These are phyloP conservation scores for Abscondita cerata DNA, from an alignment of 2,888 invertebrate species.

Conservation along the genomic window DNA sequence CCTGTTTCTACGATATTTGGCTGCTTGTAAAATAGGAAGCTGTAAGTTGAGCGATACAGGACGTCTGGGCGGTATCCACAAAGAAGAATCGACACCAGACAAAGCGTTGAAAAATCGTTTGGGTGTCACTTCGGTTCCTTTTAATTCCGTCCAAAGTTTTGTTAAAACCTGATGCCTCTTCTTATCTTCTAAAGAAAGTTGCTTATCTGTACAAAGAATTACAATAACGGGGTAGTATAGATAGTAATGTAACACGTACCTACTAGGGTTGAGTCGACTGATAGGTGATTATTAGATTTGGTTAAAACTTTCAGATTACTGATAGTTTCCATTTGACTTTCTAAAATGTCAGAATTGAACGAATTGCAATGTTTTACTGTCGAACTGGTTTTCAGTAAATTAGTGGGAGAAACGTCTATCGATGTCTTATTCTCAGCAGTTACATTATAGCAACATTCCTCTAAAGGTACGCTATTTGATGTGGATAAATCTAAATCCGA, in stretches of 20 bases:
- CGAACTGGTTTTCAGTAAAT: slow-evolving; percentile 47
- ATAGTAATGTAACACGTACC: slow-evolving; percentile 42
- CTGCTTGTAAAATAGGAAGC: slow-evolving; percentile 64
- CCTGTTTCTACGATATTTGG: slow-evolving; percentile 58
- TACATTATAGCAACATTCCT: slow-evolving; percentile 49
- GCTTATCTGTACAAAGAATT: slow-evolving; percentile 55
- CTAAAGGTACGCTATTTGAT: slow-evolving; percentile 61
- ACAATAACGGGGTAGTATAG: no score
- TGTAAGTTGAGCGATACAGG: slow-evolving; percentile 75
- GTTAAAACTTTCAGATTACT: slow-evolving; percentile 42
- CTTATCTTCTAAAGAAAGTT: slow-evolving; percentile 69
- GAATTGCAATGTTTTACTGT: slow-evolving; percentile 57
- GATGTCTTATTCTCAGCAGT: slow-evolving; percentile 41
- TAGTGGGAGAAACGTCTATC: slow-evolving; percentile 45
- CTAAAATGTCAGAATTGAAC: slow-evolving; percentile 56
- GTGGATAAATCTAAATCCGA: slow-evolving; percentile 33
- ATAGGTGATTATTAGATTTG: slow-evolving; percentile 51
- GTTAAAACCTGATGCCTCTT: slow-evolving; percentile 69
- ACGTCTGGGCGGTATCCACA: slow-evolving; percentile 73
- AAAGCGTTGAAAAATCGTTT: slow-evolving; percentile 68
- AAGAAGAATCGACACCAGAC: slow-evolving; percentile 69
- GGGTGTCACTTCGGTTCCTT: slow-evolving; percentile 69
- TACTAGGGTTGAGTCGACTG: slow-evolving; percentile 52
- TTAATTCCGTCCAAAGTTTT: slow-evolving; percentile 70
- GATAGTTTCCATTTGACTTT: slow-evolving; percentile 34